Conservation (phyloP, 1,140 invertebrate species). For the Uloborus diversus region DNA sequence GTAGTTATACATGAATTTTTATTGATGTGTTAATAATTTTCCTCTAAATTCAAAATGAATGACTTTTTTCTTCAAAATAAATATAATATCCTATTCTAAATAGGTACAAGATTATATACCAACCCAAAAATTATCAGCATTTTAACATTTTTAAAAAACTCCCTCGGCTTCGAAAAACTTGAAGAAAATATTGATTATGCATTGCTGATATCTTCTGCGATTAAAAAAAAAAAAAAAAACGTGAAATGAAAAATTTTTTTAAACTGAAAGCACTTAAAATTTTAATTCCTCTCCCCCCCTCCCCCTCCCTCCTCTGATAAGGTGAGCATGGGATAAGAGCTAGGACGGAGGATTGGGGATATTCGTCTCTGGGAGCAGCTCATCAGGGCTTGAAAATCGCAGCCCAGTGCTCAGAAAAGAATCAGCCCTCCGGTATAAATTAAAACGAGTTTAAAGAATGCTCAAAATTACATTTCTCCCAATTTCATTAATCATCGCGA, state of each 20-base stretch:
- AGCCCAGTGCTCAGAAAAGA: constrained; percentile 42
- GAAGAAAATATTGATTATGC: background rate
- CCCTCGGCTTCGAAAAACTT: too few relatives aligned
- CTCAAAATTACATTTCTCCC: constrained; percentile 57
- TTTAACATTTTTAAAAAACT: too few relatives aligned
- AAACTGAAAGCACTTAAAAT: background rate
- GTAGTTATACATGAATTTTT: too few relatives aligned
- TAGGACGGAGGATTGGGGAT: constrained; percentile 41
- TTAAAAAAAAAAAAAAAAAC: background rate
- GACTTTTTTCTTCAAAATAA: too few relatives aligned
- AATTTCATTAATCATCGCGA: constrained; percentile 57
- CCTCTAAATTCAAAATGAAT: too few relatives aligned
- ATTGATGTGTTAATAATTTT: too few relatives aligned
- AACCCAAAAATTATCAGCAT: too few relatives aligned
- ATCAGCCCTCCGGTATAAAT: constrained; percentile 53
- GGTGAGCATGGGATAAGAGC: too few relatives aligned
- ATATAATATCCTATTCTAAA: too few relatives aligned
- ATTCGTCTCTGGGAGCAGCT: constrained; percentile 49
- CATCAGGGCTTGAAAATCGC: constrained; percentile 49
- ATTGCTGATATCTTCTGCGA: background rate
- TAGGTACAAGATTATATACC: too few relatives aligned
- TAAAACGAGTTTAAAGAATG: constrained; percentile 56
- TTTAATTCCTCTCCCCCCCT: background rate
- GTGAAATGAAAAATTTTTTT: too few relatives aligned
- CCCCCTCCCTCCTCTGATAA: constrained; percentile 8